Evolutionary conservation across 2,113 vertebrate genomes (phyloP).

Genomic region (Delphinapterus leucas): DNA sequence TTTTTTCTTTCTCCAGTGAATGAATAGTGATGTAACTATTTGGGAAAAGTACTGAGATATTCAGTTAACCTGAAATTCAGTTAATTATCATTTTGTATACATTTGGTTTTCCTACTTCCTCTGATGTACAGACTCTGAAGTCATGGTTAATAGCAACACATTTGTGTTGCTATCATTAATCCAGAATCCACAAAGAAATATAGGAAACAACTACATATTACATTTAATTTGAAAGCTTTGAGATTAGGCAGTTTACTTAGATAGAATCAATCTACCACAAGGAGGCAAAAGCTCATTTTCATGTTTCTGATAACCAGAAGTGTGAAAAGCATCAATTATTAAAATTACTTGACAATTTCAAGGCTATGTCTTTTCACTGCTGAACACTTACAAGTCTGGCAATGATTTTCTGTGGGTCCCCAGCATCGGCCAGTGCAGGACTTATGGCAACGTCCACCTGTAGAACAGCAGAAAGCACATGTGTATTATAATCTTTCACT

Average conservation of each 20-base stretch:
- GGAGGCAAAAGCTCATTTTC: neutral
- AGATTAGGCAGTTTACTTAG: neutral
- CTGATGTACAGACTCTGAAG: neutral
- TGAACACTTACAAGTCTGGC: conserved; percentile 93
- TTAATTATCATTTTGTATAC: neutral
- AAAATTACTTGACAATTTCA: neutral
- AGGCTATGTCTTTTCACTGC: neutral
- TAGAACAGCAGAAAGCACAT: conserved; percentile 50
- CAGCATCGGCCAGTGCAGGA: conserved; percentile 96
- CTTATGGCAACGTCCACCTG: conserved; percentile 94
- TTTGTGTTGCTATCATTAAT: neutral
- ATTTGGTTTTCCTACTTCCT: neutral
- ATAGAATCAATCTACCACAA: neutral
- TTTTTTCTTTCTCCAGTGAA: neutral
- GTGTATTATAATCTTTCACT: neutral
- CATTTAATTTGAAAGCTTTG: conserved; percentile 4
- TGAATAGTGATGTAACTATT: neutral
- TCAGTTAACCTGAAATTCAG: neutral
- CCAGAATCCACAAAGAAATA: neutral
- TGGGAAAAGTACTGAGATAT: neutral
- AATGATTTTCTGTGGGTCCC: conserved; percentile 94
- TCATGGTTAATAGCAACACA: neutral
- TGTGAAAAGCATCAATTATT: neutral
- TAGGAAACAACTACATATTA: neutral
- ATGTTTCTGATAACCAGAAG: neutral